phyloP scores from a whole-genome alignment of 2,888 invertebrate genomes.

The Patella caerulea region DNA sequence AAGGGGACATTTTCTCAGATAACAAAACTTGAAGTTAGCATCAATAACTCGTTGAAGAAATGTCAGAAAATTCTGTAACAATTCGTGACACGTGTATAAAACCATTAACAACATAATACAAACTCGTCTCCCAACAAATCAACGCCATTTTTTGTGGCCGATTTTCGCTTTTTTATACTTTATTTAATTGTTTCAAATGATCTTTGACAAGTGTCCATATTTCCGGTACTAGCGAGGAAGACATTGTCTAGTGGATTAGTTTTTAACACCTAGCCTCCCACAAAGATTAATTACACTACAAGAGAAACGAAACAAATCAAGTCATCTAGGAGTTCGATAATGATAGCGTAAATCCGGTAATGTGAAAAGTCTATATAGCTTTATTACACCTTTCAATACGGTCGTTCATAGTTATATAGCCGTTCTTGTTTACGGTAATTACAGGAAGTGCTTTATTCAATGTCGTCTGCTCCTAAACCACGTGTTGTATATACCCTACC shows the following conservation, averaged over 20 bases:
- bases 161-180: not conserved
- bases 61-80: not conserved
- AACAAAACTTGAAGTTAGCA: not conserved
- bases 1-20: not conserved
- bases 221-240: not conserved
- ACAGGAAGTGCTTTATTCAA: slow-evolving; percentile 1
- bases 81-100: slow-evolving; percentile 6
- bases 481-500: no score
- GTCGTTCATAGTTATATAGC: not conserved
- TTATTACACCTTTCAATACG: not conserved
- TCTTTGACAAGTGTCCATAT: slow-evolving; percentile 3
- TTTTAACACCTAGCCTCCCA: slow-evolving; percentile 4
- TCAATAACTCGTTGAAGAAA: not conserved
- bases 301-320: no score
- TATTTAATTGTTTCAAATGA: slow-evolving; percentile 10
- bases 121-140: not conserved
- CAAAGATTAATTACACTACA: not conserved
- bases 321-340: not conserved
- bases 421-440: not conserved
- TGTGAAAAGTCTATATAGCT: not conserved
- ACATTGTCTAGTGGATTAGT: not conserved
- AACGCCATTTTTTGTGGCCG: not conserved
- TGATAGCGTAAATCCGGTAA: slow-evolving; percentile 7
- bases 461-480: not conserved
- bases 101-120: slow-evolving; percentile 1